Conservation (phyloP, 2,113 vertebrate species). For the Labrus mixtus region DNA sequence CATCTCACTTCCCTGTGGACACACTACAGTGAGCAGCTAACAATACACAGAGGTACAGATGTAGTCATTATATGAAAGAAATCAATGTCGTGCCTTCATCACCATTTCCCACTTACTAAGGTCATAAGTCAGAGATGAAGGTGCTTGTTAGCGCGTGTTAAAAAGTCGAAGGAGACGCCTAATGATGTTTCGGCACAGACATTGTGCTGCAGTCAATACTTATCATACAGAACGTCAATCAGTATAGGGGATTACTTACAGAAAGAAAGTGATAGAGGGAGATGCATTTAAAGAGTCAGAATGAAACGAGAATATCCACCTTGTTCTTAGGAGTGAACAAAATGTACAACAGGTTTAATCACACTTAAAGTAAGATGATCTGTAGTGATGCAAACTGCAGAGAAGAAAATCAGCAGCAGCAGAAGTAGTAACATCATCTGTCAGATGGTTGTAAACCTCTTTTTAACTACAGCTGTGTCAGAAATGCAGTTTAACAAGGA, state of each 20-base stretch:
- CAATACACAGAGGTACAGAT: constrained; percentile 8
- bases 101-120: constrained; percentile 19
- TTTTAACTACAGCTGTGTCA: no score
- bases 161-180: constrained; percentile 21
- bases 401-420: no score
- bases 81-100: constrained; percentile 24
- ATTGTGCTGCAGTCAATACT: not conserved
- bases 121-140: constrained; percentile 33
- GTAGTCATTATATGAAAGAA: constrained; percentile 14
- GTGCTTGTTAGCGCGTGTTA: constrained; percentile 40
- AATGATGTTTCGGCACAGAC: constrained; percentile 8
- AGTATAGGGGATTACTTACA: not conserved
- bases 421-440: no score
- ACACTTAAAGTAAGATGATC: no score
- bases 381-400: no score
- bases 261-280: not conserved
- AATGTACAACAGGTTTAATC: no score
- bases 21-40: constrained; percentile 8
- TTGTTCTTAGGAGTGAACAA: no score
- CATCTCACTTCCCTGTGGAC: not conserved
- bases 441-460: no score
- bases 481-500: no score
- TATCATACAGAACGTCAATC: not conserved
- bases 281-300: not conserved
- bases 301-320: no score